phyloP scores from a whole-genome alignment of 2,113 vertebrate genomes.

The Carlito syrichta region DNA sequence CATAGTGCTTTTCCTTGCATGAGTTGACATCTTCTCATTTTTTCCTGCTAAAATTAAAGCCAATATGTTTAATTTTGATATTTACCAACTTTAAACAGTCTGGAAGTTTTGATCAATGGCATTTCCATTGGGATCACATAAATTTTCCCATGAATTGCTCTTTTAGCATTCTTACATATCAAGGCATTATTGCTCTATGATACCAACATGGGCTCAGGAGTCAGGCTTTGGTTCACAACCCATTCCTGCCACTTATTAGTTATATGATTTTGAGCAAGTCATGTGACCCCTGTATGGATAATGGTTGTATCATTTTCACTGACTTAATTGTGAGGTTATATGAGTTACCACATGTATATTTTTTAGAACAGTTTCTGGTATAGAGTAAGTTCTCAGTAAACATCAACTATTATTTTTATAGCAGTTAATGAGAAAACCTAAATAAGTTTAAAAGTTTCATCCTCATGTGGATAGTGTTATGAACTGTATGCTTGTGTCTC shows the following conservation, averaged over 20 bases:
- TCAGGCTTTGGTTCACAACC: not conserved
- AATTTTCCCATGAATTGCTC: not conserved
- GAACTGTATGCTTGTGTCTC: not conserved
- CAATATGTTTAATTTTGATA: constrained; percentile 23
- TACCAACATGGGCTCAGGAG: not conserved
- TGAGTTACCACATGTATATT: not conserved
- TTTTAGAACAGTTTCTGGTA: not conserved
- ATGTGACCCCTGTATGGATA: not conserved
- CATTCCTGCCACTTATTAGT: not conserved
- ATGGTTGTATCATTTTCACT: not conserved
- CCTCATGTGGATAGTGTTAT: not conserved
- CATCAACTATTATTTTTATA: not conserved
- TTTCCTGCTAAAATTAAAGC: constrained; percentile 12
- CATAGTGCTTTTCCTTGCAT: not conserved
- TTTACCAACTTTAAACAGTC: not conserved
- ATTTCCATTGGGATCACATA: not conserved
- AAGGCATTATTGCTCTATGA: not conserved
- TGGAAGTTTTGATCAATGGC: not conserved
- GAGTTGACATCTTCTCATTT: not conserved
- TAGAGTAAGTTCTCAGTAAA: not conserved
- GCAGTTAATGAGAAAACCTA: not conserved
- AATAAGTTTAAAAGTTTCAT: not conserved
- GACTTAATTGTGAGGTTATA: not conserved
- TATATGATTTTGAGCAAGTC: not conserved
- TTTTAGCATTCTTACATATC: not conserved